Percentiles rank a stretch among this genome's conserved stretches.
These are phyloP conservation scores for Rhynchomys soricoides DNA, from an alignment of 2,113 vertebrate genomes.

Conservation along the genomic window DNA sequence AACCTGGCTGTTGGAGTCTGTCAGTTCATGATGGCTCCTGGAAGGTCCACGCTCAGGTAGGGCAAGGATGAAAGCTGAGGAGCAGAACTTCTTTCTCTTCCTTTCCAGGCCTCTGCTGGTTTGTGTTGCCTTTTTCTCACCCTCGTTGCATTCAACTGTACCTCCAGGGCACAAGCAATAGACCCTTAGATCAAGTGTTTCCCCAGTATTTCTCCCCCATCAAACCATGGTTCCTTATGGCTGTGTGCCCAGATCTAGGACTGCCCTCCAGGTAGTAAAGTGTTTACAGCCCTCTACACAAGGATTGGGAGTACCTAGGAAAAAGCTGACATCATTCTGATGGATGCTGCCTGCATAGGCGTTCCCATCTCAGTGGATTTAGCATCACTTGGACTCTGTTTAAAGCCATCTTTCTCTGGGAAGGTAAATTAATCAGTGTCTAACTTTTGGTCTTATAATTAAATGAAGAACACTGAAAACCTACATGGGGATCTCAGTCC, in stretches of 20 bases:
- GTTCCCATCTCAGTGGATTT: background rate
- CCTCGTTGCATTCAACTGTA: rapidly evolving
- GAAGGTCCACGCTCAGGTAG: background rate
- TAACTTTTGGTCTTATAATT: rapidly evolving
- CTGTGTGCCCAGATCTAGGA: background rate
- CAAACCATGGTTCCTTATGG: background rate
- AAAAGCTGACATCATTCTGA: too few relatives aligned
- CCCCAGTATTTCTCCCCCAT: background rate
- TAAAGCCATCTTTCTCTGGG: background rate
- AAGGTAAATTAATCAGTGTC: background rate
- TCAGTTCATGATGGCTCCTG: background rate
- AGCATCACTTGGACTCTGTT: background rate
- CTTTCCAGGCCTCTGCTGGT: background rate
- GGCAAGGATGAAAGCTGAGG: too few relatives aligned
- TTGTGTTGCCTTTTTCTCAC: background rate
- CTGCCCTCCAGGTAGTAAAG: too few relatives aligned
- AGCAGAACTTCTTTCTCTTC: background rate
- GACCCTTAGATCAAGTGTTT: too few relatives aligned
- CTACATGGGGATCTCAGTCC: rapidly evolving
- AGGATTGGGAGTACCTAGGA: rapidly evolving
- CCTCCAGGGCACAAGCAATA: too few relatives aligned
- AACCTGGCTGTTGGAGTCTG: background rate
- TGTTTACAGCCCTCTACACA: background rate
- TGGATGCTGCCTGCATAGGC: rapidly evolving
- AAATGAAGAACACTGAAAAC: background rate